These are phyloP conservation scores for Siderastrea radians DNA, from an alignment of 92 coral and sea anemone species.

Conservation along the genomic window DNA sequence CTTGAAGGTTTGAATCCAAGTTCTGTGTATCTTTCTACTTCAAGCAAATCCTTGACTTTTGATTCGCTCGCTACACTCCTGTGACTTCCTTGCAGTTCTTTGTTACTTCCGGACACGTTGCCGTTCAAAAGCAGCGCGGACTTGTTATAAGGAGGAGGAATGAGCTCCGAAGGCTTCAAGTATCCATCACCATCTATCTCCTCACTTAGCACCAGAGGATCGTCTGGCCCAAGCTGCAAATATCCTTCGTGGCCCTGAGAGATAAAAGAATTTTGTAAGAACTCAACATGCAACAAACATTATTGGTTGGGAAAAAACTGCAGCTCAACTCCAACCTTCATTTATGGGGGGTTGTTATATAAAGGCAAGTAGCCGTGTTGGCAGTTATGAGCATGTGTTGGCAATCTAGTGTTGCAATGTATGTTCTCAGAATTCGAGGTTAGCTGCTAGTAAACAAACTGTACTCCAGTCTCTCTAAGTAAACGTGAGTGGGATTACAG, in stretches of 20 bases:
- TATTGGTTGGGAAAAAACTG: too few species aligned
- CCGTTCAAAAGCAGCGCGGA: conserved; percentile 19
- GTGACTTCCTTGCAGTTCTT: conserved; percentile 11
- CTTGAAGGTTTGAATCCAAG: conserved; percentile 50
- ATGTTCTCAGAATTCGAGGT: too few species aligned
- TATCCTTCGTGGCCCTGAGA: conserved; percentile 32
- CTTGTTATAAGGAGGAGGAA: not conserved
- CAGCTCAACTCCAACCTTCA: too few species aligned
- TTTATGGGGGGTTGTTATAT: too few species aligned
- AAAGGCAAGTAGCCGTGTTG: too few species aligned
- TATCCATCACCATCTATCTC: conserved; percentile 41
- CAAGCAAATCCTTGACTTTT: conserved; percentile 7
- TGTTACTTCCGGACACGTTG: not conserved
- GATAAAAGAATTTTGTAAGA: not conserved
- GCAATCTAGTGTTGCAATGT: too few species aligned
- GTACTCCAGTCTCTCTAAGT: too few species aligned
- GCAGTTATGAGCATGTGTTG: too few species aligned
- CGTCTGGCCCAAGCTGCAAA: conserved; percentile 32
- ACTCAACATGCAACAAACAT: too few species aligned
- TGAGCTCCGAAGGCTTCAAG: conserved; percentile 32
- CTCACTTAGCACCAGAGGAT: not conserved
- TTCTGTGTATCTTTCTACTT: conserved; percentile 43
- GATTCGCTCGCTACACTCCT: conserved; percentile 18
- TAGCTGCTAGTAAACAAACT: too few species aligned
- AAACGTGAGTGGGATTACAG: too few species aligned